These are phyloP conservation scores for Andrena chrysosceles DNA, from an alignment of 2,888 invertebrate species.

Conservation along the genomic window DNA sequence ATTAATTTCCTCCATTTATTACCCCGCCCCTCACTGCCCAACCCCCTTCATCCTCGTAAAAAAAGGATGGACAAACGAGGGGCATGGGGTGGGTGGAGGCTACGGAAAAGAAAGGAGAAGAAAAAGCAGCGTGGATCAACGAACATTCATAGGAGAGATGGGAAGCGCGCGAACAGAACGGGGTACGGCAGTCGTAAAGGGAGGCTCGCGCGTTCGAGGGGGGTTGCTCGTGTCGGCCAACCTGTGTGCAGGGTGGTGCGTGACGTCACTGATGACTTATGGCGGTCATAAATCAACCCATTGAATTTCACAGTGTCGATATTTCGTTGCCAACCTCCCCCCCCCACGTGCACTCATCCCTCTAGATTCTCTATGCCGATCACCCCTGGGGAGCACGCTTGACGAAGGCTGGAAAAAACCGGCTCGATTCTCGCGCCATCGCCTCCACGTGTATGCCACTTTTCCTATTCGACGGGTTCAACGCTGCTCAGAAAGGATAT, in stretches of 20 bases:
- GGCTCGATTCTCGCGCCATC: slow-evolving; percentile 42
- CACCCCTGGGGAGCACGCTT: slow-evolving; percentile 35
- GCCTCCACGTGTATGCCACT: not conserved
- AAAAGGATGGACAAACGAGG: slow-evolving; percentile 43
- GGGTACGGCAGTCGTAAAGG: slow-evolving; percentile 61
- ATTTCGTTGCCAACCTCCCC: slow-evolving; percentile 65
- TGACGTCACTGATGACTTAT: slow-evolving; percentile 79
- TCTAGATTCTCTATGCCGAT: slow-evolving; percentile 51
- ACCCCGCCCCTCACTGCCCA: slow-evolving; percentile 33
- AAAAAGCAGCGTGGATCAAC: slow-evolving; percentile 23
- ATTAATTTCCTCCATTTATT: slow-evolving; percentile 77
- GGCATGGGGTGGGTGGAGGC: not conserved
- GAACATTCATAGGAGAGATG: slow-evolving; percentile 41
- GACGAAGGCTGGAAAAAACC: slow-evolving; percentile 34
- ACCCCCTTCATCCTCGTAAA: slow-evolving; percentile 26
- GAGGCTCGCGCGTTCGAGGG: slow-evolving; percentile 50
- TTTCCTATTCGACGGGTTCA: not conserved
- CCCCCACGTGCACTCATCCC: slow-evolving; percentile 30
- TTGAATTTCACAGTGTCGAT: slow-evolving; percentile 80
- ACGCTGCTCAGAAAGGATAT: not conserved
- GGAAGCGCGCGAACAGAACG: slow-evolving; percentile 48
- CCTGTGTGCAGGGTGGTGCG: slow-evolving; percentile 64
- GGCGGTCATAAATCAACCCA: slow-evolving; percentile 79
- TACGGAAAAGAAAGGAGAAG: slow-evolving; percentile 33
- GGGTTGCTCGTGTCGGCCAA: slow-evolving; percentile 53